These are phyloP conservation scores for Lathronympha strigana DNA, from an alignment of 2,888 invertebrate genomes.

Conservation along the genomic window DNA sequence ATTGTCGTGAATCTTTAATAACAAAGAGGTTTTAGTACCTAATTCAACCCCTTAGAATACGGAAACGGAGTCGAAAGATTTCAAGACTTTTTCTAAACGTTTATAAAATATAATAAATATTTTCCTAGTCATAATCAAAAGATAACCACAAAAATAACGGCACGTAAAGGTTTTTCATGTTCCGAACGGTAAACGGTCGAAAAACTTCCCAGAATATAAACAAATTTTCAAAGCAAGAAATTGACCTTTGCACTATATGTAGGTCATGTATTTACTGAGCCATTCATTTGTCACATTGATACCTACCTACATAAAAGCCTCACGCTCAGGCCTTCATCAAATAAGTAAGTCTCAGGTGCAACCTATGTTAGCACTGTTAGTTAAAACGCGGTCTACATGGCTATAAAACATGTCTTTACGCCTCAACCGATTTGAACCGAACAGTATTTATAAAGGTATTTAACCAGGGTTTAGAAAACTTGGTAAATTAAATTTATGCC, in stretches of 20 bases:
- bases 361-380: background rate
- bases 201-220: background rate
- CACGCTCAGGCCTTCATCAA: slow-evolving; percentile 8
- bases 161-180: no score
- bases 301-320: slow-evolving; percentile 31
- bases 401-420: background rate
- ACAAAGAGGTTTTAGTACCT: no score
- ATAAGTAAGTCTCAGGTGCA: slow-evolving; percentile 2
- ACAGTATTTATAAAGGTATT: background rate
- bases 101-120: no score
- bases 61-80: no score
- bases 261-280: slow-evolving; percentile 12
- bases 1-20: no score
- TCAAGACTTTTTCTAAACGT: no score
- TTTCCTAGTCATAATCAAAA: no score
- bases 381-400: background rate
- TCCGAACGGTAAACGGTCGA: no score
- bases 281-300: slow-evolving; percentile 19
- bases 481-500: background rate
- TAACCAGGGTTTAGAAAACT: background rate
- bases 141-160: no score
- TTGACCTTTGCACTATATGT: slow-evolving; percentile 16
- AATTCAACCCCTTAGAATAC: no score
- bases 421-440: no score
- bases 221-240: background rate